These are phyloP conservation scores for Marasmarcha lunaedactyla DNA, from an alignment of 2,888 invertebrate genomes.

Conservation along the genomic window DNA sequence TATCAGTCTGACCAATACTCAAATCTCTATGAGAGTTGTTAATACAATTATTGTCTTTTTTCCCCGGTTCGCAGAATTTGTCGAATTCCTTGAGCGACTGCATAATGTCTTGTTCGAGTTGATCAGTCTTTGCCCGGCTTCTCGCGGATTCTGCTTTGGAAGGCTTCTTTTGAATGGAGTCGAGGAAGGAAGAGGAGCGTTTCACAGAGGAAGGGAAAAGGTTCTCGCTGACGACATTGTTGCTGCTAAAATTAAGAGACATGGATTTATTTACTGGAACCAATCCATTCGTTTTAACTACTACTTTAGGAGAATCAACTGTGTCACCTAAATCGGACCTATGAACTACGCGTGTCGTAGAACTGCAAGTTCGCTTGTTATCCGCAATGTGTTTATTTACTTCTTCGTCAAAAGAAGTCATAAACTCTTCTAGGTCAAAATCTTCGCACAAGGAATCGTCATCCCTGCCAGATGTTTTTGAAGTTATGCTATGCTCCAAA, in stretches of 20 bases:
- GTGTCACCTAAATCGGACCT: slow-evolving; percentile 43
- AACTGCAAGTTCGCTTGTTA: slow-evolving; percentile 57
- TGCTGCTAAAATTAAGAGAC: slow-evolving; percentile 71
- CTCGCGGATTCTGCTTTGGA: slow-evolving; percentile 41
- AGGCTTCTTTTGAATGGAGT: slow-evolving; percentile 59
- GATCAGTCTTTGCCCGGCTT: slow-evolving; percentile 54
- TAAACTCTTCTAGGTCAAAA: slow-evolving; percentile 75
- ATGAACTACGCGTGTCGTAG: slow-evolving; percentile 56
- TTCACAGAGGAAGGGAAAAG: slow-evolving; percentile 65
- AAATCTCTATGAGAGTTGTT: slow-evolving; percentile 12
- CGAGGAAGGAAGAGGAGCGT: slow-evolving; percentile 68
- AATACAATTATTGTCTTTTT: slow-evolving; percentile 34
- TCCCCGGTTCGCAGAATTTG: slow-evolving; percentile 56
- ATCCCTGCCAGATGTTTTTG: slow-evolving; percentile 55
- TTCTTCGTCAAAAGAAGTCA: slow-evolving; percentile 77
- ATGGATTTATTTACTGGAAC: slow-evolving; percentile 62
- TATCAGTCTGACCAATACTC: slow-evolving; percentile 24
- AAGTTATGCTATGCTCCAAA: slow-evolving; percentile 57
- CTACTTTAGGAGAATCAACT: slow-evolving; percentile 43
- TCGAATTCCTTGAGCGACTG: slow-evolving; percentile 63
- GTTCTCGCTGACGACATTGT: slow-evolving; percentile 54
- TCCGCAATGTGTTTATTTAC: slow-evolving; percentile 51
- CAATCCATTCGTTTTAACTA: slow-evolving; percentile 31
- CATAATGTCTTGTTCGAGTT: slow-evolving; percentile 60
- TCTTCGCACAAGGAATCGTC: slow-evolving; percentile 71